phyloP scores from a whole-genome alignment of 2,113 vertebrate genomes.

The Fregata magnificens region DNA sequence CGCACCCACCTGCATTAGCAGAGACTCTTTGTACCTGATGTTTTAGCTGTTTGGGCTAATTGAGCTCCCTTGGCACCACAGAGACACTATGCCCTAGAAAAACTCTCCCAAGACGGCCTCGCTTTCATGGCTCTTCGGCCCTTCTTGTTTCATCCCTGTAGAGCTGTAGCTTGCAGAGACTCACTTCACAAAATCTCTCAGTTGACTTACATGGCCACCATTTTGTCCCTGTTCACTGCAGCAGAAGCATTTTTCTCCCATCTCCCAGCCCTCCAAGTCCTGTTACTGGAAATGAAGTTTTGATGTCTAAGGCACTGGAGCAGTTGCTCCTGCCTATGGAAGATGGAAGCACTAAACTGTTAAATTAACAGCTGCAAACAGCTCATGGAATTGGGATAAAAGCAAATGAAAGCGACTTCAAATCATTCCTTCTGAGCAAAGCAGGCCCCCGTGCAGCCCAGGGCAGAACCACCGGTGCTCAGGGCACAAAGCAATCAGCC shows the following conservation, averaged over 20 bases:
- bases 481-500: constrained; percentile 5
- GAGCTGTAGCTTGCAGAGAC: neutral
- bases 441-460: neutral
- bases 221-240: neutral
- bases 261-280: constrained; percentile 10
- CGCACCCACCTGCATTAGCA: neutral
- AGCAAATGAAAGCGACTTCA: neutral
- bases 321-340: neutral
- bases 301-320: neutral
- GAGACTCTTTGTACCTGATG: neutral
- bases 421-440: neutral
- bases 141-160: neutral
- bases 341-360: constrained; percentile 52
- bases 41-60: neutral
- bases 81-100: neutral
- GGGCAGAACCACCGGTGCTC: neutral
- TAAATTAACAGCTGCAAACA: constrained; percentile 60
- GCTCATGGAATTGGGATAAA: neutral
- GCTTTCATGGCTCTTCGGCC: neutral
- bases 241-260: neutral
- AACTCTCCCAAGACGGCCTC: neutral
- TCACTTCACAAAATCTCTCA: neutral
- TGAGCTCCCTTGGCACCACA: neutral
- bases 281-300: constrained; percentile 45
- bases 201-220: neutral